These are phyloP conservation scores for Bombylius major DNA, from an alignment of 2,888 invertebrate species.

Conservation along the genomic window DNA sequence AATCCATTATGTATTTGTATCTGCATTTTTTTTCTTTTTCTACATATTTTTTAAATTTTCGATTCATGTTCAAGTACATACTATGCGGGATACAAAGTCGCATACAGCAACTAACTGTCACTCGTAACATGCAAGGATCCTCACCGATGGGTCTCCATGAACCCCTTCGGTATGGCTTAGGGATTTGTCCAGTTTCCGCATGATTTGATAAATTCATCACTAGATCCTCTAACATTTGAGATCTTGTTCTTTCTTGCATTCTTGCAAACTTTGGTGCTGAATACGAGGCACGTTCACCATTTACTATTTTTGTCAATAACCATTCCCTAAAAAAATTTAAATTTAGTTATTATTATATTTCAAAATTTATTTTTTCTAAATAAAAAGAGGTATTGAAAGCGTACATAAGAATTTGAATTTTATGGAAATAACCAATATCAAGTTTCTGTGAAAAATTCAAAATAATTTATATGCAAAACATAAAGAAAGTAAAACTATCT, in stretches of 20 bases:
- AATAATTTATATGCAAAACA: too few species aligned
- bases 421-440: too few species aligned
- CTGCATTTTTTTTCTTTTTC: too few species aligned
- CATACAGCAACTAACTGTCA: conserved; percentile 32
- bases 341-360: too few species aligned
- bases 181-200: conserved; percentile 90
- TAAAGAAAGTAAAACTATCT: too few species aligned
- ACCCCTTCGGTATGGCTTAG: conserved; percentile 82
- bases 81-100: conserved; percentile 35
- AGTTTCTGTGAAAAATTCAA: too few species aligned
- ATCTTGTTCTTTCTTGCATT: conserved; percentile 86
- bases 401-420: too few species aligned
- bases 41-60: neutral
- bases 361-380: too few species aligned
- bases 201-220: conserved; percentile 89
- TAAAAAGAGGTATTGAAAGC: too few species aligned
- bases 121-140: conserved; percentile 25
- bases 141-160: conserved; percentile 84
- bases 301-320: conserved; percentile 86
- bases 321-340: conserved; percentile 49
- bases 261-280: conserved; percentile 90
- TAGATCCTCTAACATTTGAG: conserved; percentile 89
- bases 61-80: conserved; percentile 27
- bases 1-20: neutral
- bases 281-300: conserved; percentile 85